These are phyloP conservation scores for Malacoctenus gilli DNA, from an alignment of 2,797 vertebrate genomes.

Conservation along the genomic window DNA sequence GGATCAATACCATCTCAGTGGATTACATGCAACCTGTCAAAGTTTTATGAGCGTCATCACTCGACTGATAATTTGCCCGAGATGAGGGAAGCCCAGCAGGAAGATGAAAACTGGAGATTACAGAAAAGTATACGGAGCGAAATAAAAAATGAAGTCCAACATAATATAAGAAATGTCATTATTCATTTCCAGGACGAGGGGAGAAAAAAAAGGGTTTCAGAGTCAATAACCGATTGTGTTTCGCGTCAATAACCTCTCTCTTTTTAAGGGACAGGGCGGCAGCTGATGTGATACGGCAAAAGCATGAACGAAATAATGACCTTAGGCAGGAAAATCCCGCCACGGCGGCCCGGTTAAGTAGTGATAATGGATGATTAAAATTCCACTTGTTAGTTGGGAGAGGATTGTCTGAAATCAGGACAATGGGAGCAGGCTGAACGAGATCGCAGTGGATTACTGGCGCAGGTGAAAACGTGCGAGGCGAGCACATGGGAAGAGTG, in stretches of 20 bases:
- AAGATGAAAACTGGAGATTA: conserved; percentile 2
- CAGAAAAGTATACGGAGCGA: conserved; percentile 4
- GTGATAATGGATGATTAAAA: conserved; percentile 70
- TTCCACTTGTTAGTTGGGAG: conserved; percentile 35
- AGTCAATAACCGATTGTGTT: not conserved
- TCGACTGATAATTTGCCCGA: conserved; percentile 56
- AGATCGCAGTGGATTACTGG: conserved; percentile 58
- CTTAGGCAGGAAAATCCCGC: conserved; percentile 26
- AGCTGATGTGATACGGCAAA: not conserved
- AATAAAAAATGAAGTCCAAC: conserved; percentile 1
- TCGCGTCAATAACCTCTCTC: conserved; percentile 1
- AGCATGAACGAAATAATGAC: conserved; percentile 37
- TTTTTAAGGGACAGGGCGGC: not conserved
- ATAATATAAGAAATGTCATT: not conserved
- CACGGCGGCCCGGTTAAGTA: conserved; percentile 32
- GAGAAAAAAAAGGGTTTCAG: not conserved
- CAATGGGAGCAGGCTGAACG: conserved; percentile 38
- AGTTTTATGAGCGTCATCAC: conserved; percentile 58
- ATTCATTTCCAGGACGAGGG: too few species aligned
- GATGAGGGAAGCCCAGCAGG: conserved; percentile 38
- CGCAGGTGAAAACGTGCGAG: conserved; percentile 60
- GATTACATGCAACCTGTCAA: conserved; percentile 33
- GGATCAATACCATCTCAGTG: conserved; percentile 56
- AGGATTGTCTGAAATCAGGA: conserved; percentile 71
- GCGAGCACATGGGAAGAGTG: conserved; percentile 40